These are phyloP conservation scores for Ailurus styani DNA, from an alignment of 2,113 vertebrate species.

Conservation along the genomic window DNA sequence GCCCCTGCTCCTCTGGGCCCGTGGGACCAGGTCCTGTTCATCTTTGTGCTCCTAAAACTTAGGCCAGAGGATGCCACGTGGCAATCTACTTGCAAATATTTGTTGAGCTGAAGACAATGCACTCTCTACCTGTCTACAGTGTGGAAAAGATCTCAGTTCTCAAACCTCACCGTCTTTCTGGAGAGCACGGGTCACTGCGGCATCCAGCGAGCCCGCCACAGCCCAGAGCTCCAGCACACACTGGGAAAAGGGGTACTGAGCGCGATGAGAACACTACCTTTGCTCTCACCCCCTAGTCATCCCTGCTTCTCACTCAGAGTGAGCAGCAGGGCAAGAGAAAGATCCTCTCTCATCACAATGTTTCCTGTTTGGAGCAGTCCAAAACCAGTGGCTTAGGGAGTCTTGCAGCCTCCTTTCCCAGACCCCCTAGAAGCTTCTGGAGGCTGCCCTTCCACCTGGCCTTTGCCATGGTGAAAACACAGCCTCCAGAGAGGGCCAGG, in stretches of 20 bases:
- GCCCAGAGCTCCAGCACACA: neutral
- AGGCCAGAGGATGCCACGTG: fast-evolving
- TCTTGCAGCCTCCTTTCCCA: too few species aligned
- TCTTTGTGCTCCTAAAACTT: neutral
- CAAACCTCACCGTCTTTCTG: neutral
- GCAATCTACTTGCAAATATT: neutral
- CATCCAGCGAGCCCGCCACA: fast-evolving
- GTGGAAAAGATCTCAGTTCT: neutral
- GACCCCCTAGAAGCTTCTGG: fast-evolving
- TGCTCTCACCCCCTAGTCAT: fast-evolving
- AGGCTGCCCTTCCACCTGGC: neutral
- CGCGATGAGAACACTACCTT: neutral
- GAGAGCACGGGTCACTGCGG: fast-evolving
- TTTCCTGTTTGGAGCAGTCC: neutral
- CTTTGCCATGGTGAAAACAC: fast-evolving
- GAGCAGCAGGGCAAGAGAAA: neutral
- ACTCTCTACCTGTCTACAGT: fast-evolving
- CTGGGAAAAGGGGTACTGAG: neutral
- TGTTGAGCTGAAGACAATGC: neutral
- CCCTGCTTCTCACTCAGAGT: neutral
- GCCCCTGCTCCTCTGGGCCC: neutral
- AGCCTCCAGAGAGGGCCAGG: neutral
- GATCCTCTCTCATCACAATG: fast-evolving
- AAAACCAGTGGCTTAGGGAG: neutral
- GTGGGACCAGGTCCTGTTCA: neutral